phyloP scores from a whole-genome alignment of 2,888 invertebrate genomes.

The Eupithecia subfuscata region DNA sequence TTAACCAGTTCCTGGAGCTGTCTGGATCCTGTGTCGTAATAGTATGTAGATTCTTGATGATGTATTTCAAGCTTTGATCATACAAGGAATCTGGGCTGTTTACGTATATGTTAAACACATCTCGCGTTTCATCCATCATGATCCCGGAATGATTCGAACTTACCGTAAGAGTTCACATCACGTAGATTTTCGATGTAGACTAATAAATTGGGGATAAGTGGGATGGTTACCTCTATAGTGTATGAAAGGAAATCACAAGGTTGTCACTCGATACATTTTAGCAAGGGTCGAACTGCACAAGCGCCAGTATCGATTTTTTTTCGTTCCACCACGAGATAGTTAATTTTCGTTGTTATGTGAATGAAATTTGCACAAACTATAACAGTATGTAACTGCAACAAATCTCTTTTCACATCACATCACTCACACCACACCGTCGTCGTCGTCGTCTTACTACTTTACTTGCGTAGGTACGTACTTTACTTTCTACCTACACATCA shows the following conservation, averaged over 20 bases:
- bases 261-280: slow-evolving; percentile 15
- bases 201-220: background rate
- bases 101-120: slow-evolving; percentile 62
- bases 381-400: background rate
- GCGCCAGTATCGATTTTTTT: background rate
- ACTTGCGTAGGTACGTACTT: too few species aligned
- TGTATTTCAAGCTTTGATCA: slow-evolving; percentile 85
- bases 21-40: slow-evolving; percentile 81
- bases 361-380: background rate
- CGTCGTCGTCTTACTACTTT: too few species aligned
- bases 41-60: slow-evolving; percentile 85
- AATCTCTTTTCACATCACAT: slow-evolving; percentile 4
- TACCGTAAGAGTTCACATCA: slow-evolving; percentile 25
- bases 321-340: too few species aligned
- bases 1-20: slow-evolving; percentile 66
- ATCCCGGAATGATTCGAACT: slow-evolving; percentile 25
- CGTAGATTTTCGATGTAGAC: slow-evolving; percentile 14
- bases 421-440: background rate
- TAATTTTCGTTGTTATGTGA: background rate
- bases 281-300: background rate
- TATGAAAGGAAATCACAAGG: slow-evolving; percentile 19
- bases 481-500: too few species aligned
- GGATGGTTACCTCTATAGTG: background rate
- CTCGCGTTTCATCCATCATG: slow-evolving; percentile 61
- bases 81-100: slow-evolving; percentile 85